These are phyloP conservation scores for Eilema sororculum DNA, from an alignment of 2,888 invertebrate species.

Conservation along the genomic window DNA sequence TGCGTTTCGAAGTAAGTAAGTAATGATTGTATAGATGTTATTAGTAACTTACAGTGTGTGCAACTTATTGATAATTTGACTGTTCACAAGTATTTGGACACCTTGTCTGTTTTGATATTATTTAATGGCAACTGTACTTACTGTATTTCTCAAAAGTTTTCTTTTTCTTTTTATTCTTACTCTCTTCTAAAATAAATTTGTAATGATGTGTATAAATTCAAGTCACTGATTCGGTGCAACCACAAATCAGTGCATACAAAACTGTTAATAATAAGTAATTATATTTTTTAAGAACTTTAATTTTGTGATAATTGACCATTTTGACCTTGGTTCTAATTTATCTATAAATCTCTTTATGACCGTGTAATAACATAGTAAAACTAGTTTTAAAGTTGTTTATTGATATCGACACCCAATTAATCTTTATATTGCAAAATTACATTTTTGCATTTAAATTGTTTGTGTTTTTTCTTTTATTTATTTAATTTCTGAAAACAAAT, in stretches of 20 bases:
- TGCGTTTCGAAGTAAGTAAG: no score
- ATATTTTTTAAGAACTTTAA: not conserved
- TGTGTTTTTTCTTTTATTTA: no score
- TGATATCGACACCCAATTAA: not conserved
- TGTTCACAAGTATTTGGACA: no score
- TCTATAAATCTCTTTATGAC: not conserved
- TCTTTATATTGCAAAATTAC: not conserved
- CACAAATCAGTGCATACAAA: no score
- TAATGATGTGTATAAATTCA: not conserved
- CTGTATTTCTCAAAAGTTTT: not conserved
- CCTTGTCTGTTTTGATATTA: no score
- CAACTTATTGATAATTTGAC: no score
- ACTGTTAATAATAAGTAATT: no score
- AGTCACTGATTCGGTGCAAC: not conserved
- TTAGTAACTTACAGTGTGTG: no score
- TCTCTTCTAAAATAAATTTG: not conserved
- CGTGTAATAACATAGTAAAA: conserved; percentile 1
- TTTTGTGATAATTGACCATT: not conserved
- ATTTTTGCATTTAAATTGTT: not conserved
- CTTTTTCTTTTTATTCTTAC: not conserved
- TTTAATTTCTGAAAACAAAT: no score
- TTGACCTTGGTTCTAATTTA: not conserved
- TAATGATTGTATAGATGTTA: no score
- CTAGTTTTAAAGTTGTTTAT: not conserved
- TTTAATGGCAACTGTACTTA: not conserved